Conservation (phyloP, 2,888 invertebrate species). For the Rotaria socialis region DNA sequence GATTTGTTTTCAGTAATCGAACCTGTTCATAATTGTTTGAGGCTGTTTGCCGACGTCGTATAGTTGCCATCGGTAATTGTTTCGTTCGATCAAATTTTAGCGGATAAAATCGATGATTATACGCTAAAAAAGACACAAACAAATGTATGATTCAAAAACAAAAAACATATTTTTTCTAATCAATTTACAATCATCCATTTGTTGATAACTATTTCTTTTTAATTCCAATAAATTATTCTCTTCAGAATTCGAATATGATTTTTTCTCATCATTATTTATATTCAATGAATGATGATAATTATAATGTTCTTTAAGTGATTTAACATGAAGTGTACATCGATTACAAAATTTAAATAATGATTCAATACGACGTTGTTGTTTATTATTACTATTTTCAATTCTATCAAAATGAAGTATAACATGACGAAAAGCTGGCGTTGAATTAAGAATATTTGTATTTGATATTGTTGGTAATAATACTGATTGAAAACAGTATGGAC, state of each 20-base stretch:
- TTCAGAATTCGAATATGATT: not conserved
- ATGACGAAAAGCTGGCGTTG: conserved; percentile 39
- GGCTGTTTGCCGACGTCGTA: not conserved
- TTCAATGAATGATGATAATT: conserved; percentile 23
- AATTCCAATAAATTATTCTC: not conserved
- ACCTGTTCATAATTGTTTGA: not conserved
- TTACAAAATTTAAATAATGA: conserved; percentile 44
- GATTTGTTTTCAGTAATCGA: not conserved
- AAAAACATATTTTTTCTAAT: not conserved
- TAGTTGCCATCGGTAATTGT: conserved; percentile 31
- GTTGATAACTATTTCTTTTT: not conserved
- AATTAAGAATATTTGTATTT: not conserved
- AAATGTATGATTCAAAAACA: too few relatives aligned
- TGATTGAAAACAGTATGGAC: conserved; percentile 46
- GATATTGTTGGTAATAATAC: conserved; percentile 37
- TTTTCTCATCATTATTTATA: not conserved
- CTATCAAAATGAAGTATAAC: conserved; percentile 43
- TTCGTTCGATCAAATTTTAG: not conserved
- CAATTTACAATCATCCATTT: not conserved
- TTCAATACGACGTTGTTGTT: conserved; percentile 32
- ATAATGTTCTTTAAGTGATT: conserved; percentile 43
- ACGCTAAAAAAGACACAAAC: not conserved
- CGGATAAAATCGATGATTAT: not conserved
- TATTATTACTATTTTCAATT: conserved; percentile 40
- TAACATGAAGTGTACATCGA: conserved; percentile 43